Evolutionary conservation across 2,888 invertebrate genomes (phyloP), one percentile per base, ranked within the genome.

Genomic region (Dyspetes luteomarginatus): DNA sequence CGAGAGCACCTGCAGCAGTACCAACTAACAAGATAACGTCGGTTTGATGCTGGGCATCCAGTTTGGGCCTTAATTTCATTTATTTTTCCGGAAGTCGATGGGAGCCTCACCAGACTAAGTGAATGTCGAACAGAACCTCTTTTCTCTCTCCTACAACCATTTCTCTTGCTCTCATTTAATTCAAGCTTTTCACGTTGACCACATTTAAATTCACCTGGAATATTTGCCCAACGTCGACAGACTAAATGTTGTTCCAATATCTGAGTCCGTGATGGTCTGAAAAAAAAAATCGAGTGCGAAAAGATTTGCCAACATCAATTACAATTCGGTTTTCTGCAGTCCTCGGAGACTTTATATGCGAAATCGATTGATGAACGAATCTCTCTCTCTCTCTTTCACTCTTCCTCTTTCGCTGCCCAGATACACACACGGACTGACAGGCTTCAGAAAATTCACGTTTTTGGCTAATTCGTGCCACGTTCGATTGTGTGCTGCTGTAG

Each of bases 151-250:
- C 52, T 19, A 9, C 22, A 0, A 52, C 17, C 36, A 43, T 58
- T 45, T 50, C 43, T 19, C 17, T 28, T 28, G 19, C 58, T 22
- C 36, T 26, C 48, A 4, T 48, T 36, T 17, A 5, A 48, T 48
- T 78, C n/a, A 83, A 80, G 82, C 76, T 60, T 82, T 75, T 82
- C 83, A 73, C 73, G 85, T 84, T 87, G 84, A 87, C 89, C 89
- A 86, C 89, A 90, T 90, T 89, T 88, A 89, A 90, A 90, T 91
- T 83, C 84, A 72, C 56, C 24, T 78, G 84, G 88, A 88, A 89
- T 90, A 88, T 91, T 90, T 90, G 87, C 87, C 82, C 84, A 83
- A 83, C 81, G 77, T 86, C 85, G 86, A 87, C 84, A 84, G 88
- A 88, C 86, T 86, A 85, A 85, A 87, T 82, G 83, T 85, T 77